Evolutionary conservation across 2,797 vertebrate genomes (phyloP).

Genomic region (Coreius guichenoti): DNA sequence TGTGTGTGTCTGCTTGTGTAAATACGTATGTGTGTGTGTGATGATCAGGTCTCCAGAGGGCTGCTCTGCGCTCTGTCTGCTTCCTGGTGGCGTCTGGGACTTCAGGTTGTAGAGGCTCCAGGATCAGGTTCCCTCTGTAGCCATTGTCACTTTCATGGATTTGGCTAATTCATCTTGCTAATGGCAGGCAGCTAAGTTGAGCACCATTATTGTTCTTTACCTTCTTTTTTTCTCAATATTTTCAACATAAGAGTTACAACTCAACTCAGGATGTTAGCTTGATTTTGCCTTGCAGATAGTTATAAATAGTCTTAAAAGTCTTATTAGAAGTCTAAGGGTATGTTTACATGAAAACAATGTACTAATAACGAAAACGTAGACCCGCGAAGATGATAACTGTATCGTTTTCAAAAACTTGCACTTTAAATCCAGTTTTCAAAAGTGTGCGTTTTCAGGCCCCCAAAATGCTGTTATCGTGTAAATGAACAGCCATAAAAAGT

Average conservation of each 20-base stretch:
- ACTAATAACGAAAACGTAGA: too few relatives aligned
- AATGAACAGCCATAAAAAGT: too few relatives aligned
- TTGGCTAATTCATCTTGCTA: slow-evolving; percentile 83
- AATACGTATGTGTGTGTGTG: slow-evolving; percentile 25
- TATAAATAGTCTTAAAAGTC: slow-evolving; percentile 14
- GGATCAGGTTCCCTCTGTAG: slow-evolving; percentile 84
- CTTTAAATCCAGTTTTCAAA: too few relatives aligned
- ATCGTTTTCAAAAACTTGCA: too few relatives aligned
- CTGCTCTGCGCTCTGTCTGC: slow-evolving; percentile 73
- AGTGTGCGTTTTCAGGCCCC: too few relatives aligned
- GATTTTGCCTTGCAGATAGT: slow-evolving; percentile 14
- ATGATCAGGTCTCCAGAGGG: slow-evolving; percentile 70
- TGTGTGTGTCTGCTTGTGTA: slow-evolving; percentile 42
- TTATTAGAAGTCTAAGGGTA: too few relatives aligned
- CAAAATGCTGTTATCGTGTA: too few relatives aligned
- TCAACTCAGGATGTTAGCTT: background rate
- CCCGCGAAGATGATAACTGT: too few relatives aligned
- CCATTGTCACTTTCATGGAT: slow-evolving; percentile 79
- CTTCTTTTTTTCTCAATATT: slow-evolving; percentile 40
- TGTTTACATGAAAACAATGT: background rate
- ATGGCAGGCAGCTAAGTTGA: slow-evolving; percentile 81
- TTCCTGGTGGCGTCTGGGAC: slow-evolving; percentile 81
- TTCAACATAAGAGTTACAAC: slow-evolving; percentile 57
- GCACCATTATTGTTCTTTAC: slow-evolving; percentile 72
- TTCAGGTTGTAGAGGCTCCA: slow-evolving; percentile 79